A percentile compares a stretch with the other conserved stretches of the same genome.
phyloP scores from a whole-genome alignment of 2,888 invertebrate genomes.

The Hirtodrosophila histrioides region DNA sequence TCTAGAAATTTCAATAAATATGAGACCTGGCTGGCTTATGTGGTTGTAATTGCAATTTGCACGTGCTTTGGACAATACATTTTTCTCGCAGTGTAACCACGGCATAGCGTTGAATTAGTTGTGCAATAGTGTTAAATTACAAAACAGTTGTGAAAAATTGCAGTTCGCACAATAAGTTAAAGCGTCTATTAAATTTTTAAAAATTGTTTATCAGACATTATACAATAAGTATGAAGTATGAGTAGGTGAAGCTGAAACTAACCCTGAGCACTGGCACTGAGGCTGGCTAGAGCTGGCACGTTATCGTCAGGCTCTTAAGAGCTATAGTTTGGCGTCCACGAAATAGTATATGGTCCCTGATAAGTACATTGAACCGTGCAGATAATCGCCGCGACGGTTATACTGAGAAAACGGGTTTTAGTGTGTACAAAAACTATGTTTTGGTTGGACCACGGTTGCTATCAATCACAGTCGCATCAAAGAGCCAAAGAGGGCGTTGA shows the following conservation, averaged over 20 bases:
- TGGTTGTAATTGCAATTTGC: too few species aligned
- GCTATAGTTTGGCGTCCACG: background rate
- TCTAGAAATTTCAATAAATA: too few species aligned
- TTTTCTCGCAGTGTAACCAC: conserved; percentile 21
- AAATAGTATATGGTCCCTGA: conserved; percentile 44
- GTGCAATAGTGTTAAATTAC: conserved; percentile 12
- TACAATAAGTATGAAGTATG: background rate
- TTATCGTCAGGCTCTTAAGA: too few species aligned
- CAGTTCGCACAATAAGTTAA: conserved; percentile 19
- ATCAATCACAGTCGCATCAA: conserved; percentile 71
- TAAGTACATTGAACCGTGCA: conserved; percentile 74
- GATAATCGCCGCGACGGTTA: conserved; percentile 69
- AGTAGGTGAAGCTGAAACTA: conserved; percentile 1
- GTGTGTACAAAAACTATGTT: conserved; percentile 27
- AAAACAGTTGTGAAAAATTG: conserved; percentile 17
- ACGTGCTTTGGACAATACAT: background rate
- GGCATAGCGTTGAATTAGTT: background rate
- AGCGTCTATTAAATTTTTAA: conserved; percentile 10
- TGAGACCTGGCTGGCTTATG: too few species aligned
- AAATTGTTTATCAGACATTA: conserved; percentile 6
- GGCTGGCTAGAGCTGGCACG: background rate
- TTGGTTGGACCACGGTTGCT: conserved; percentile 35
- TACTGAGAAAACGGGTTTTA: conserved; percentile 64
- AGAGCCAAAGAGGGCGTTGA: conserved; percentile 32
- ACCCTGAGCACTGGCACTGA: background rate